A percentile compares a stretch with the other conserved stretches of the same genome.
These are phyloP conservation scores for Marronus borbonicus DNA, from an alignment of 2,888 invertebrate genomes.

Conservation along the genomic window DNA sequence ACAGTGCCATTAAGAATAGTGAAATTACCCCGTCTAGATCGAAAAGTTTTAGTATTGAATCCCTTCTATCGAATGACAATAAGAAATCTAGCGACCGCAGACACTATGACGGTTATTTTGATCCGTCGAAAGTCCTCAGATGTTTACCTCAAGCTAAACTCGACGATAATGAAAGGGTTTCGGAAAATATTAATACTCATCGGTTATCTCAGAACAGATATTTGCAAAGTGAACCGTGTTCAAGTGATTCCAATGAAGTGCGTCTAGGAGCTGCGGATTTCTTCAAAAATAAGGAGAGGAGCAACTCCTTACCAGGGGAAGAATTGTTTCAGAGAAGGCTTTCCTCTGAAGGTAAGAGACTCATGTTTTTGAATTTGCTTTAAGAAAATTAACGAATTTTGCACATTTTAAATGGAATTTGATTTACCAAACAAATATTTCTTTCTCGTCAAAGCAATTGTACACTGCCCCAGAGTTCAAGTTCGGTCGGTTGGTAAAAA, in stretches of 20 bases:
- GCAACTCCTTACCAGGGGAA: slow-evolving; percentile 56
- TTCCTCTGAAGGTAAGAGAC: slow-evolving; percentile 57
- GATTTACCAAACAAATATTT: too few species aligned
- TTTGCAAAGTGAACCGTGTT: slow-evolving; percentile 6
- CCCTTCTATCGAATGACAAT: slow-evolving; percentile 58
- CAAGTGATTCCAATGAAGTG: slow-evolving; percentile 40
- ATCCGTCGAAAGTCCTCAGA: neutral
- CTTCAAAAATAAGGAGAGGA: slow-evolving; percentile 38
- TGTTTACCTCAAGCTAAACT: neutral
- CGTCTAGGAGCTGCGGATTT: slow-evolving; percentile 29
- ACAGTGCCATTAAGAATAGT: slow-evolving; percentile 41
- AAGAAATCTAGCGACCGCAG: neutral
- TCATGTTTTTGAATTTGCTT: neutral
- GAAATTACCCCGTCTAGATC: slow-evolving; percentile 54
- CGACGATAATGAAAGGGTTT: neutral
- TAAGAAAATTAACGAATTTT: neutral
- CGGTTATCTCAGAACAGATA: neutral
- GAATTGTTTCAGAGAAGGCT: slow-evolving; percentile 56
- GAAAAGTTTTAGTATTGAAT: slow-evolving; percentile 64
- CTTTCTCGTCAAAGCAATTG: too few species aligned
- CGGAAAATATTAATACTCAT: neutral
- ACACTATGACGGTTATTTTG: neutral
- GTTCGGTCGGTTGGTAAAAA: too few species aligned
- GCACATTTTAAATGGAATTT: too few species aligned
- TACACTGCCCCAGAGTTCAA: too few species aligned